A percentile compares a stretch with the other conserved stretches of the same genome.
These are phyloP conservation scores for Diceros bicornis DNA, from an alignment of 2,797 vertebrate genomes.

Conservation along the genomic window DNA sequence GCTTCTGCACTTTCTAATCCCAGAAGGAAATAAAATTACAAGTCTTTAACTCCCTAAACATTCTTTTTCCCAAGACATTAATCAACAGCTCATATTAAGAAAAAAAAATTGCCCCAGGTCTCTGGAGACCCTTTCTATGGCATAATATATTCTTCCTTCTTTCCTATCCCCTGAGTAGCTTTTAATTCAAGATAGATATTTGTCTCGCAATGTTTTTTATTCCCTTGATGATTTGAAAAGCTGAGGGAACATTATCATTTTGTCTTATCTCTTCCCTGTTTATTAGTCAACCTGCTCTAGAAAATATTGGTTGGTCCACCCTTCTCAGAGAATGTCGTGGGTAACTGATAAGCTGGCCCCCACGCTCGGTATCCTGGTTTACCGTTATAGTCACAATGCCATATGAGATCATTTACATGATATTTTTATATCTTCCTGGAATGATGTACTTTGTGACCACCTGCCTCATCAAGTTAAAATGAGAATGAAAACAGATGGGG, in stretches of 20 bases:
- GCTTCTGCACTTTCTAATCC: neutral
- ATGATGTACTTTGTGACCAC: neutral
- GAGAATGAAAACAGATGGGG: constrained; percentile 22
- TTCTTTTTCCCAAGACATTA: constrained; percentile 59
- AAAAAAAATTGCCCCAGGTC: constrained; percentile 3
- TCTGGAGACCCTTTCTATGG: neutral
- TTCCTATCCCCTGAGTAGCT: constrained; percentile 46
- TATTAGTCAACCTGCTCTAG: constrained; percentile 43
- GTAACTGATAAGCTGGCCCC: neutral
- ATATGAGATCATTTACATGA: neutral
- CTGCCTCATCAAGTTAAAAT: constrained; percentile 32
- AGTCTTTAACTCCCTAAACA: constrained; percentile 50
- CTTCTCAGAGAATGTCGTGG: neutral
- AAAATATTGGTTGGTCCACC: neutral
- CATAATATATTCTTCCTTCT: constrained; percentile 65
- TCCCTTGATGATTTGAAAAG: constrained; percentile 41
- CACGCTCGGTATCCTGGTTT: neutral
- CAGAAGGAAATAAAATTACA: constrained; percentile 68
- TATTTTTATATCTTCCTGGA: neutral
- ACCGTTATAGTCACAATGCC: neutral
- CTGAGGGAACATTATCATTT: neutral
- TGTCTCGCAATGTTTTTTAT: neutral
- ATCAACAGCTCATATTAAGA: constrained; percentile 60
- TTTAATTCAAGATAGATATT: constrained; percentile 42
- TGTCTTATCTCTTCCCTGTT: constrained; percentile 26